These are phyloP conservation scores for Paracanthobrama guichenoti DNA, from an alignment of 2,113 vertebrate genomes.

Conservation along the genomic window DNA sequence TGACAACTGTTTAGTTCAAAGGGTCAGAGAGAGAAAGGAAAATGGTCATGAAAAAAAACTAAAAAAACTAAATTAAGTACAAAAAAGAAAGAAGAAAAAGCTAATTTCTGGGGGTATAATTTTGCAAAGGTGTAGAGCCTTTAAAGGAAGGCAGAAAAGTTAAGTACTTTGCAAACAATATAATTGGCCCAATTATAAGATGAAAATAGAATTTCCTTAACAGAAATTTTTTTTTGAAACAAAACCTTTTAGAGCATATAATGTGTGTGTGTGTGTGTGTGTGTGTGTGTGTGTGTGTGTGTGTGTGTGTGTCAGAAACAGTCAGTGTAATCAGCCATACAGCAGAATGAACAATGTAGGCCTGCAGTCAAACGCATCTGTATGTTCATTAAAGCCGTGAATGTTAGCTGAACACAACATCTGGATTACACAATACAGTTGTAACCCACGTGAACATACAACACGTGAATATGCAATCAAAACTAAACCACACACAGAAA, in stretches of 20 bases:
- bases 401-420: constrained; percentile 41
- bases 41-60: not conserved
- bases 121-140: not conserved
- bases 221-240: not conserved
- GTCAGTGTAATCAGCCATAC: constrained; percentile 40
- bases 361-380: constrained; percentile 47
- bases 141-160: not conserved
- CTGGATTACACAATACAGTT: constrained; percentile 28
- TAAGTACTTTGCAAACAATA: not conserved
- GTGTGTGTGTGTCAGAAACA: constrained; percentile 22
- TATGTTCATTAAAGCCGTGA: constrained; percentile 48
- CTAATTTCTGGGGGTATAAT: not conserved
- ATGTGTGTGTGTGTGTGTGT: not conserved
- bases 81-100: not conserved
- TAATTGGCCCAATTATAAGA: constrained; percentile 32
- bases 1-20: not conserved
- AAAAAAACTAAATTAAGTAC: not conserved
- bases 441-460: not conserved
- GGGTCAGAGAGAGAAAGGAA: not conserved
- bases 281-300: not conserved
- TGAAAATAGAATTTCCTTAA: not conserved
- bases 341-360: constrained; percentile 45
- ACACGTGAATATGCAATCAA: not conserved
- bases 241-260: constrained; percentile 35
- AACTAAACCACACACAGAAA: not conserved